Conservation (phyloP, 2,113 vertebrate genomes). For the Channa argus region DNA sequence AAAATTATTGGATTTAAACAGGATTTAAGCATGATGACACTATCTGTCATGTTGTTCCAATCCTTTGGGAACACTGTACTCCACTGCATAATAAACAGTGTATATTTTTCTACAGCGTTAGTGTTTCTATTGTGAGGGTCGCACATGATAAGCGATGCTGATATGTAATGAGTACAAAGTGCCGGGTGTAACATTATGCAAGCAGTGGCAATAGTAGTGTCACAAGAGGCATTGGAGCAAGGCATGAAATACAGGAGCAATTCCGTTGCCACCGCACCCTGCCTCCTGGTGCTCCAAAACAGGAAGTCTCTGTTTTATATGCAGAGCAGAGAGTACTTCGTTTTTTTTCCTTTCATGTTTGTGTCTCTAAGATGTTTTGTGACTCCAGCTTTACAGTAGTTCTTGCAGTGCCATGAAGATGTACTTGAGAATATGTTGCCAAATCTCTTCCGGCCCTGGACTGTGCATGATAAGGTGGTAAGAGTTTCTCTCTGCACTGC, state of each 20-base stretch:
- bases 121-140: constrained; percentile 4
- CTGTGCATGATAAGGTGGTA: constrained; percentile 24
- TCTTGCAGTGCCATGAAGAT: constrained; percentile 37
- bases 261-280: constrained; percentile 24
- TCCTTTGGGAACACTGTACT: not conserved
- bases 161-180: constrained; percentile 4
- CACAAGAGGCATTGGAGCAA: constrained; percentile 23
- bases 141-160: not conserved
- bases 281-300: constrained; percentile 1
- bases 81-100: not conserved
- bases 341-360: constrained; percentile 17
- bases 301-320: constrained; percentile 16
- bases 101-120: constrained; percentile 18
- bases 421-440: constrained; percentile 30
- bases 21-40: constrained; percentile 1
- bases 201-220: constrained; percentile 38
- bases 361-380: constrained; percentile 34
- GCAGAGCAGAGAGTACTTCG: constrained; percentile 14
- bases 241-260: constrained; percentile 51
- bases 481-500: constrained; percentile 29
- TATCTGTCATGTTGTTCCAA: constrained; percentile 1
- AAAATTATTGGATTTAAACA: constrained; percentile 1
- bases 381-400: constrained; percentile 33
- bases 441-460: constrained; percentile 13
- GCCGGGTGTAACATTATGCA: constrained; percentile 31